Evolutionary conservation across 2,888 invertebrate genomes (phyloP).

Genomic region (Polyploca ridens): DNA sequence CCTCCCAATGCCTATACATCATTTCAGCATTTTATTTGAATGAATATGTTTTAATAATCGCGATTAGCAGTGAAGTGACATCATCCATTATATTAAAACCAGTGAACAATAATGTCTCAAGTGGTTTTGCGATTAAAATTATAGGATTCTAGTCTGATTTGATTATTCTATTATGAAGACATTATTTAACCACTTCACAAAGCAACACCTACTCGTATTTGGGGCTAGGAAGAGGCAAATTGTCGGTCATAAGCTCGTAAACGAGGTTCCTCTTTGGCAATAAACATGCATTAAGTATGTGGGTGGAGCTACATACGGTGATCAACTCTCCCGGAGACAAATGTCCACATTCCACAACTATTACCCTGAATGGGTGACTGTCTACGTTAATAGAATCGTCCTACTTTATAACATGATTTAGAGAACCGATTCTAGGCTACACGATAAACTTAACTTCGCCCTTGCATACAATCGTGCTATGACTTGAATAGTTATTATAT

Average conservation of each 20-base stretch:
- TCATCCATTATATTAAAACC: background rate
- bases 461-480: conserved; percentile 28
- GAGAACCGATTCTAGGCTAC: conserved; percentile 10
- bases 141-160: background rate
- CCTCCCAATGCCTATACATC: too few relatives aligned
- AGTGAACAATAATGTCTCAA: background rate
- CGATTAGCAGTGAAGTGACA: background rate
- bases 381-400: conserved; percentile 28
- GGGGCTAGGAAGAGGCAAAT: conserved; percentile 42
- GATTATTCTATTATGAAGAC: background rate
- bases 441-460: conserved; percentile 14
- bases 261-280: conserved; percentile 14
- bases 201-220: conserved; percentile 35
- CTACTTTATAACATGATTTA: conserved; percentile 30
- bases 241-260: conserved; percentile 36
- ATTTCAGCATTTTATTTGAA: background rate
- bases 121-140: background rate
- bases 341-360: conserved; percentile 29
- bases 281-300: conserved; percentile 33
- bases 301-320: conserved; percentile 17
- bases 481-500: conserved; percentile 6
- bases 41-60: background rate
- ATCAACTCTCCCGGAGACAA: conserved; percentile 36
- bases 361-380: conserved; percentile 25
- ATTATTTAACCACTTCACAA: conserved; percentile 6